Evolutionary conservation across 2,113 vertebrate species (phyloP).

Genomic region (Cricetomys ansorgei): DNA sequence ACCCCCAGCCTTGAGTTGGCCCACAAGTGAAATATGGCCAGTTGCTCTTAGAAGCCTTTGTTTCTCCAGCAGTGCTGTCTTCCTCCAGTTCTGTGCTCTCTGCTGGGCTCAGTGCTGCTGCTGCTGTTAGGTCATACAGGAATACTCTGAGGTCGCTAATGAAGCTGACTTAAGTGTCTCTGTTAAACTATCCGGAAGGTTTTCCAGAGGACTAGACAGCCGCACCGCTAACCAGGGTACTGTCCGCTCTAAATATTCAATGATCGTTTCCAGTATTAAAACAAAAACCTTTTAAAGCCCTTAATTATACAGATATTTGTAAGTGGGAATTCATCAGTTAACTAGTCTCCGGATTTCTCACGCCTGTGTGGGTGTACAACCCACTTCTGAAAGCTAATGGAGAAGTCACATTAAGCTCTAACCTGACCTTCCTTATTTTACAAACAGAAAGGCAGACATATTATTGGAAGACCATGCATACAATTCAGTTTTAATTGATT

Average conservation of each 20-base stretch:
- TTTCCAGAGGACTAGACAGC: background rate
- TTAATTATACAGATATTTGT: constrained; percentile 59
- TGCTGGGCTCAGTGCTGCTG: background rate
- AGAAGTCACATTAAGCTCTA: background rate
- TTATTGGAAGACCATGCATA: constrained; percentile 74
- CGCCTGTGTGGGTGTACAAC: background rate
- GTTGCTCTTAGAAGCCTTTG: background rate
- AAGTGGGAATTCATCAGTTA: constrained; percentile 11
- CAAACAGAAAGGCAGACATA: constrained; percentile 67
- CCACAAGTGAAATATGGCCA: background rate
- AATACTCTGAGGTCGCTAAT: background rate
- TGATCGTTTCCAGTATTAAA: constrained; percentile 10
- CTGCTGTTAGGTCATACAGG: background rate
- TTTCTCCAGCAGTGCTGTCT: background rate
- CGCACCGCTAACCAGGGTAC: constrained; percentile 4
- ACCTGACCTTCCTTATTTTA: constrained; percentile 46
- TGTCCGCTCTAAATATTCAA: constrained; percentile 19
- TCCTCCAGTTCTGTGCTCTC: background rate
- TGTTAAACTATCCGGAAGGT: background rate
- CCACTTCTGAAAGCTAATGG: background rate
- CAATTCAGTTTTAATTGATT: constrained; percentile 86
- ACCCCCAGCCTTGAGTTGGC: background rate
- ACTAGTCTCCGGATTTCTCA: background rate
- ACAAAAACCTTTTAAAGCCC: background rate
- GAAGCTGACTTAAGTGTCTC: background rate